phyloP scores from a whole-genome alignment of 1,140 invertebrate genomes.

The Nymphalis io region DNA sequence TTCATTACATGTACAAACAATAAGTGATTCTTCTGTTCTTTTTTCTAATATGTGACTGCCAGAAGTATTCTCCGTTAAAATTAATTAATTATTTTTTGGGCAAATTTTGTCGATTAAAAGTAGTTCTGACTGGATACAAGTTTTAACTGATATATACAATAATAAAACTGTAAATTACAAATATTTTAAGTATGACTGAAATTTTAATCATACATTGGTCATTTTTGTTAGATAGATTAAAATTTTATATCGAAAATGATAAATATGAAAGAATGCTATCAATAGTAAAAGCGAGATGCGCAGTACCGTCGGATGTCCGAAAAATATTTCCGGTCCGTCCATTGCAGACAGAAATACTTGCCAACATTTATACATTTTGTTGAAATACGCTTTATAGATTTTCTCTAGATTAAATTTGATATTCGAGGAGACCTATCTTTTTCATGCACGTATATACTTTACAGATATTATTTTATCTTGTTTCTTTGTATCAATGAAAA shows the following conservation, averaged over 20 bases:
- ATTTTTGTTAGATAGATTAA: not conserved
- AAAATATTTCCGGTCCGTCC: conserved; percentile 53
- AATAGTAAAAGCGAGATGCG: conserved; percentile 46
- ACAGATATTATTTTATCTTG: not conserved
- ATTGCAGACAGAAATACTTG: conserved; percentile 33
- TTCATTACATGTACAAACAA: too few relatives aligned
- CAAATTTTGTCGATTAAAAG: too few relatives aligned
- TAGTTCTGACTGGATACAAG: too few relatives aligned
- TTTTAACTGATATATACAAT: too few relatives aligned
- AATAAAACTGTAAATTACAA: too few relatives aligned
- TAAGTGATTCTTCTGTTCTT: too few relatives aligned
- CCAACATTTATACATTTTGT: conserved; percentile 19
- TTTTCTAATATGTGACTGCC: too few relatives aligned
- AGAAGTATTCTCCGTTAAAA: too few relatives aligned
- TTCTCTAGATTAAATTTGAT: conserved; percentile 22
- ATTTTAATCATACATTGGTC: too few relatives aligned
- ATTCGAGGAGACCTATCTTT: not conserved
- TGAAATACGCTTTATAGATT: conserved; percentile 19
- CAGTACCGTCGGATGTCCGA: conserved; percentile 51
- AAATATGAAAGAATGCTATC: conserved; percentile 23
- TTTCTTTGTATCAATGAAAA: not conserved
- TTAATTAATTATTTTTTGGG: too few relatives aligned
- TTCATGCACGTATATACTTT: not conserved
- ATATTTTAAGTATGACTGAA: too few relatives aligned
- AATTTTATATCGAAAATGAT: not conserved